Evolutionary conservation across 64 coral and sea anemone genomes (phyloP), one percentile per base, ranked within the genome.

Genomic region (Exaiptasia diaphana): DNA sequence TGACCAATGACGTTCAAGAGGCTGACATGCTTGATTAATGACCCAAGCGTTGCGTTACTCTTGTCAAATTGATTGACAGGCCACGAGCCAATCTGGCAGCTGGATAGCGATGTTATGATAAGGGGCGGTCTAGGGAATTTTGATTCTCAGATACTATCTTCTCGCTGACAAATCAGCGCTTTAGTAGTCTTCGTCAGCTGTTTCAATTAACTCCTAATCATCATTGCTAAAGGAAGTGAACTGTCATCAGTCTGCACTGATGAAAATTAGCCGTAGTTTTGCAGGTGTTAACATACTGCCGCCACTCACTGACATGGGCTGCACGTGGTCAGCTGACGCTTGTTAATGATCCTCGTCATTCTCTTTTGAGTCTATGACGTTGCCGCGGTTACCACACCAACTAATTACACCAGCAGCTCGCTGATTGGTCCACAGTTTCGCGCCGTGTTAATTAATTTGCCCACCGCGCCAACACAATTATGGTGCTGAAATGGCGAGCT

Each of bases 171-270:
- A 99, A 99, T 99, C 89, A 99, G 73, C 90, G 76, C 86, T 87
- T 83, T 69, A 41, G 86, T 80, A 73, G 71, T 71, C 64, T 60
- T 83, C 65, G 85, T 99, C 95, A 99, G 95, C 95, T 99, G 95
- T 87, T 93, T 88, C 95, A 99, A 99, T 99, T 99, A 99, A 99
- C 85, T 89, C 83, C 59, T 99, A 99, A 99, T 99, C 95, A 99
- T 80, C 80, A 46, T 44, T 72, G 65, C 85, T n/a, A 64, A 85
- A 93, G 95, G 95, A 99, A 99, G 85, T 99, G 85, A 99, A 80
- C 95, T 88, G 90, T 99, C 88, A 97, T 82, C 80, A 60, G 69
- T 55, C 55, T 73, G 80, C 65, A 57, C 40, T 88, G 75, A 95
- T 95, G 91, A 83, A 95, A 95, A 95, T 95, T 89, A 88, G 86